These are phyloP conservation scores for Zingel zingel DNA, from an alignment of 2,113 vertebrate species.

Conservation along the genomic window DNA sequence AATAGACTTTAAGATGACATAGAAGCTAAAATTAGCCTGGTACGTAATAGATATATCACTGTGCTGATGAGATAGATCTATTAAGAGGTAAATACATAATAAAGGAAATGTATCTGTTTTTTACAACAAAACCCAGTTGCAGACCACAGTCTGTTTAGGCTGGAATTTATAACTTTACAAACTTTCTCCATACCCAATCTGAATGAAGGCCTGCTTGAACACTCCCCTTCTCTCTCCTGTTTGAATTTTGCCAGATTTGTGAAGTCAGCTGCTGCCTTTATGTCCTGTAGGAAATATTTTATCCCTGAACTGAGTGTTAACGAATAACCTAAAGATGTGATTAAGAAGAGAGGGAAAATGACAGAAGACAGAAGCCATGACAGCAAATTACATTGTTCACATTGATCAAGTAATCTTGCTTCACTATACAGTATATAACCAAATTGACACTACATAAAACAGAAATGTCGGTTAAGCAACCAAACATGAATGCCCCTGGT, in stretches of 20 bases:
- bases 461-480: not conserved
- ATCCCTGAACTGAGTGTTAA: not conserved
- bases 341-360: not conserved
- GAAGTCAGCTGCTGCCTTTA: constrained; percentile 65
- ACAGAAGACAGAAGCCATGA: not conserved
- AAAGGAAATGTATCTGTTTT: not conserved
- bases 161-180: not conserved
- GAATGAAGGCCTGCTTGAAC: constrained; percentile 9
- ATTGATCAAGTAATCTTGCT: not conserved
- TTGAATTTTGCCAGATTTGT: constrained; percentile 51
- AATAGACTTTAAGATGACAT: not conserved
- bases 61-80: not conserved
- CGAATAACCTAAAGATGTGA: not conserved
- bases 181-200: constrained; percentile 27
- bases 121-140: not conserved
- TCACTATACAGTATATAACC: not conserved
- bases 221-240: constrained; percentile 11
- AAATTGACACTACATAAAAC: not conserved
- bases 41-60: not conserved
- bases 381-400: not conserved
- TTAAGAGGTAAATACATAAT: not conserved
- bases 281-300: constrained; percentile 14
- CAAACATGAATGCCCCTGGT: not conserved
- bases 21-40: too few relatives aligned
- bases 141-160: not conserved